Evolutionary conservation across 2,888 invertebrate genomes (phyloP), one percentile per base, ranked within the genome.

Genomic region (Galerucella calmariensis): DNA sequence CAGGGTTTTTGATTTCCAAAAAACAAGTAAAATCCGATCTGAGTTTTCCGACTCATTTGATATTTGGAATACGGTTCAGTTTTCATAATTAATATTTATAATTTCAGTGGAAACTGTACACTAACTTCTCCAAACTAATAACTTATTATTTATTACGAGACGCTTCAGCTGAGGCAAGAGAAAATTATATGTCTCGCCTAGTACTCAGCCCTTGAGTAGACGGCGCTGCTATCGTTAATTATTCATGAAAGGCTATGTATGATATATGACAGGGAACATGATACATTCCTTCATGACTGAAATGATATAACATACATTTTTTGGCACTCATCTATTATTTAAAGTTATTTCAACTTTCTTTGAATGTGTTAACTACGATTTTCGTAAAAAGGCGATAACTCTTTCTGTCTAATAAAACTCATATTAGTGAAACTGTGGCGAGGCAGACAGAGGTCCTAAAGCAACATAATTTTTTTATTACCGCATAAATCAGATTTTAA

Each of bases 401-500:
- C 44, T 65, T 65, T 44, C 63, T 46, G 20, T 44, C 63, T 20
- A 46, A 65, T 46, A 65, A 46, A 20, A 65, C 46, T 65, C 46
- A 46, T 65, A 65, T 65, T 65, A 20, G 63, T 65, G 63, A 20
- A 41, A 65, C 44, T 46, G 46, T 65, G 16, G 46, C n/a, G 9
- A 53, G 41, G 35, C 16, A 53, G 35, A 35, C 16, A 53, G 35
- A 16, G 62, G 53, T 59, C 58, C 59, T 48, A 67, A 72, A 72
- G 59, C 67, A 48, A 59, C 72, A 75, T 72, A 41, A 59, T 72
- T 72, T 71, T 71, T 69, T 72, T 69, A 65, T 59, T 65, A 65
- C 61, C 24, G 48, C 69, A 75, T 72, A 71, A 73, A 73, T 77
- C 65, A 67, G 67, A 69, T 73, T 71, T 71, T 65, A 71, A 75